These are phyloP conservation scores for Poecilia velifera DNA, from an alignment of 2,797 vertebrate genomes.

Conservation along the genomic window DNA sequence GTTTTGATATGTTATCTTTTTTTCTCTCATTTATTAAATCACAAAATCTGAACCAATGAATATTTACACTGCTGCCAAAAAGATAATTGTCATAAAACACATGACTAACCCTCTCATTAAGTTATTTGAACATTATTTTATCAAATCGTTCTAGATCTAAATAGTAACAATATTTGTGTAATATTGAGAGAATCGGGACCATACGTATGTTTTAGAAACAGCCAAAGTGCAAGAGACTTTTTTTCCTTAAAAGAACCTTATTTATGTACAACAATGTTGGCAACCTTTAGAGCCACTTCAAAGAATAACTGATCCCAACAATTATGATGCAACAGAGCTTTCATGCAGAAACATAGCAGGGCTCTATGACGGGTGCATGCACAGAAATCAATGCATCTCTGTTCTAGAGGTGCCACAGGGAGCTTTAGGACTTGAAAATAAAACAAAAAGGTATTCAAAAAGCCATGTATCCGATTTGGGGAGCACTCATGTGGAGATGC, in stretches of 20 bases:
- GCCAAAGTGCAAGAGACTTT: background rate
- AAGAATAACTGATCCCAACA: background rate
- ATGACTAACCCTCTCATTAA: background rate
- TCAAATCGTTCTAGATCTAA: background rate
- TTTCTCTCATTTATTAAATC: background rate
- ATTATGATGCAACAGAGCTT: background rate
- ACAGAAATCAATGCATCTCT: constrained; percentile 6
- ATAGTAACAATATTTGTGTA: background rate
- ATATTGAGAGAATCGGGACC: background rate
- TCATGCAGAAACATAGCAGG: background rate
- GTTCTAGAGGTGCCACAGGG: background rate
- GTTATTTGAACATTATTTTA: background rate
- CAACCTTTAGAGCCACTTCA: background rate
- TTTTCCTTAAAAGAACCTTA: background rate
- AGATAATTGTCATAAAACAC: background rate
- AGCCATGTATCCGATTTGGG: background rate
- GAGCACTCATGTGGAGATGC: background rate
- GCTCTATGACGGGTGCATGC: background rate
- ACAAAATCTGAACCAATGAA: background rate
- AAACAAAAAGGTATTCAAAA: constrained; percentile 1
- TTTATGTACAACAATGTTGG: background rate
- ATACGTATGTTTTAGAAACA: background rate
- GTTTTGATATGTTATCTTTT: background rate
- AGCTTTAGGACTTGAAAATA: background rate
- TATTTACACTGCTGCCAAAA: background rate